Conservation (phyloP, 1,140 invertebrate genomes). For the Atta colombica region DNA sequence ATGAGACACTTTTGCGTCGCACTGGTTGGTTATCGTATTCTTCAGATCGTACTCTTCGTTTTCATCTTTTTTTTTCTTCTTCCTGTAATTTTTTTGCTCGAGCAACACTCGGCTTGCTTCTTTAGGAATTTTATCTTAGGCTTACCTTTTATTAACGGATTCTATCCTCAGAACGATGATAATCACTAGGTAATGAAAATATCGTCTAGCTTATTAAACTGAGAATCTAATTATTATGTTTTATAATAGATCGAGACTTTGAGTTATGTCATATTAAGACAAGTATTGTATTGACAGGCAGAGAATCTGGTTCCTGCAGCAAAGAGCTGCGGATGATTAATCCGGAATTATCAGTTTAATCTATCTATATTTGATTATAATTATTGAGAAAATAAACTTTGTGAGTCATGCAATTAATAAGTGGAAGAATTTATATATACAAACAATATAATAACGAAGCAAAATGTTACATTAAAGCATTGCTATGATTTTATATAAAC, state of each 20-base stretch:
- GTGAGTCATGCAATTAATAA: not conserved
- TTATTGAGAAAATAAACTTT: not conserved
- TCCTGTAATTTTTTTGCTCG: not conserved
- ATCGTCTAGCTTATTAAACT: slow-evolving; percentile 12
- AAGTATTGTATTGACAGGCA: not conserved
- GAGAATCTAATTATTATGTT: not conserved
- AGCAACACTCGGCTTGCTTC: not conserved
- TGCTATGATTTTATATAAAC: not conserved
- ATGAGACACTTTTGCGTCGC: slow-evolving; percentile 45
- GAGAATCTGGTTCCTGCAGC: not conserved
- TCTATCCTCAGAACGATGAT: not conserved
- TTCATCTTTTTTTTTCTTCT: slow-evolving; percentile 21
- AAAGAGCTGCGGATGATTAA: not conserved
- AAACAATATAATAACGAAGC: not conserved
- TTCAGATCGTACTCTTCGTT: slow-evolving; percentile 23
- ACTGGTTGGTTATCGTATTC: slow-evolving; percentile 43
- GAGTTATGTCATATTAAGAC: not conserved
- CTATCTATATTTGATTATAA: not conserved
- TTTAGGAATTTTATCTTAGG: slow-evolving; percentile 25
- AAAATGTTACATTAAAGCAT: not conserved
- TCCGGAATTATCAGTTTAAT: slow-evolving; percentile 4
- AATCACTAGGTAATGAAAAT: slow-evolving; percentile 27
- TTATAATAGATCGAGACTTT: not conserved
- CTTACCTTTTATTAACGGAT: slow-evolving; percentile 12
- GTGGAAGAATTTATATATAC: not conserved